Conservation (phyloP, 2,797 vertebrate species). For the Dendrocincla fuliginosa region DNA sequence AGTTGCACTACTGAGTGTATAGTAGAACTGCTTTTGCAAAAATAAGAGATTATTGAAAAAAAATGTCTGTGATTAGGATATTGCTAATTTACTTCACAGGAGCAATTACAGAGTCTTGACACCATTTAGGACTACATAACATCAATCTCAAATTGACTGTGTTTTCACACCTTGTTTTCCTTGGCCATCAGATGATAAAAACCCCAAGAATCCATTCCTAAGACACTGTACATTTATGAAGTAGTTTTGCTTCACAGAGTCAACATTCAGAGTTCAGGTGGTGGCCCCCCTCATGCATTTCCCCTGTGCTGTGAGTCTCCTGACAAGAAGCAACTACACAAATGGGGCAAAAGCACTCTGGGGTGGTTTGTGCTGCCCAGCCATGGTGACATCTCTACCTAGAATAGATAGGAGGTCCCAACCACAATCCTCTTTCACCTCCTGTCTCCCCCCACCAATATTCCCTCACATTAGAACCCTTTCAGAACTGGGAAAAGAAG, state of each 20-base stretch:
- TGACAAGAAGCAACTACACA: background rate
- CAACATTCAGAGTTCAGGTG: background rate
- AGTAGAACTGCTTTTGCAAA: background rate
- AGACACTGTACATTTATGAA: background rate
- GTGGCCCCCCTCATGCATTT: background rate
- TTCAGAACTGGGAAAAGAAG: background rate
- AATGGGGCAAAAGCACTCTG: background rate
- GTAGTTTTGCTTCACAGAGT: background rate
- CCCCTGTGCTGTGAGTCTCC: background rate
- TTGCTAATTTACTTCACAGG: background rate
- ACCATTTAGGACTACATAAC: background rate
- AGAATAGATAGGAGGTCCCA: background rate
- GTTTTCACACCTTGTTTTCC: constrained; percentile 32
- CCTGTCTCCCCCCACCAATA: background rate
- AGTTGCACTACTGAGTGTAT: background rate
- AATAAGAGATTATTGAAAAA: background rate
- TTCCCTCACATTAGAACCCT: background rate
- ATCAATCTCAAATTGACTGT: background rate
- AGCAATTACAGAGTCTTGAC: background rate
- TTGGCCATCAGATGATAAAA: background rate
- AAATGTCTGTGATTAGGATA: background rate
- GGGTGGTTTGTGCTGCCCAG: background rate
- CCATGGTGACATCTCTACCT: background rate
- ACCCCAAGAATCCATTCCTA: background rate
- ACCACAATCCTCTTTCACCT: background rate